Percentiles rank a stretch among this genome's conserved stretches.
Conservation (phyloP, 2,113 vertebrate species). For the Lampris incognitus region DNA sequence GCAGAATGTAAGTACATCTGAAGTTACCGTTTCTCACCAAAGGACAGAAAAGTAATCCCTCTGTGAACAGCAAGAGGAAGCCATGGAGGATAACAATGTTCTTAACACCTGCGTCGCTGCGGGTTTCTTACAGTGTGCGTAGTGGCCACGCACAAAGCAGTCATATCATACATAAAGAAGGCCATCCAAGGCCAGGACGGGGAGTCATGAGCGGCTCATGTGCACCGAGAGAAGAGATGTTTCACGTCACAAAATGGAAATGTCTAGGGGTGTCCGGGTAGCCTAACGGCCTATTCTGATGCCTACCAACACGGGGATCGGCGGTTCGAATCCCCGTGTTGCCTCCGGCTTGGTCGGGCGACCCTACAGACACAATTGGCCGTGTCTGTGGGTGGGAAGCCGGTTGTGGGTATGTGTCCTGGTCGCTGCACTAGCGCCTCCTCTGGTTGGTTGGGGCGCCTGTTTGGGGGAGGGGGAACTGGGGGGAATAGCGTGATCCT, state of each 20-base stretch:
- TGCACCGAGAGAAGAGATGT: constrained; percentile 41
- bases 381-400: too few relatives aligned
- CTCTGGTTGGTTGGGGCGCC: too few relatives aligned
- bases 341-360: too few relatives aligned
- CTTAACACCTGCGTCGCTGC: neutral
- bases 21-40: neutral
- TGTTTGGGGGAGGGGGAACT: too few relatives aligned
- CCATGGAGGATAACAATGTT: neutral
- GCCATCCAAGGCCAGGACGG: constrained; percentile 1
- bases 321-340: too few relatives aligned
- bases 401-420: too few relatives aligned
- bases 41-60: neutral
- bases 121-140: neutral
- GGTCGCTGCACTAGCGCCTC: too few relatives aligned
- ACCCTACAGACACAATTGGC: too few relatives aligned
- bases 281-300: too few relatives aligned
- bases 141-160: neutral
- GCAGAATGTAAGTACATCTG: constrained; percentile 93
- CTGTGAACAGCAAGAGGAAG: neutral
- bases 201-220: constrained; percentile 24
- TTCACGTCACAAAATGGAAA: constrained; percentile 38
- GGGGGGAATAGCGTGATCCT: too few relatives aligned
- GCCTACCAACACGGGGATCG: too few relatives aligned
- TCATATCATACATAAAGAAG: neutral
- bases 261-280: neutral